Evolutionary conservation across 2,888 invertebrate species (phyloP), one percentile per base, ranked within the genome.

Genomic region (Cheilosia vernalis): DNA sequence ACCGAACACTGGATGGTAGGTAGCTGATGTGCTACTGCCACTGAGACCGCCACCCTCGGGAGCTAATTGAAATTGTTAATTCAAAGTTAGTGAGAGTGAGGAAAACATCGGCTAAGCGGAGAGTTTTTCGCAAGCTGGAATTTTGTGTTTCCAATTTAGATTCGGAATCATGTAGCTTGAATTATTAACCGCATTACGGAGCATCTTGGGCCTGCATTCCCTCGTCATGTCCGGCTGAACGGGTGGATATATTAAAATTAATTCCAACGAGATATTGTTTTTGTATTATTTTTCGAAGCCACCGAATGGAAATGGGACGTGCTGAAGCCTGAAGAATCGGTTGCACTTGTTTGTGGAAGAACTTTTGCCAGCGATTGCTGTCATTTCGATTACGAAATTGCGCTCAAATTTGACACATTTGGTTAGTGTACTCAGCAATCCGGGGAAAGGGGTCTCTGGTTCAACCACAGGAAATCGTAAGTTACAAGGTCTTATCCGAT

Each of bases 51-150:
- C 73, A 66, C 66, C 73, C 80, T 74, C 17, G 30, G 53, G 17
- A 73, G 40, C 74, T 80, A 80, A 80, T 80, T 80, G 74, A 74
- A 80, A 74, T 74, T 73, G 37, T 61, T 67, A 80, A 66, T 67
- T 10, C n/a, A 40, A 74, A 21, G 30, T 74, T 73, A 61, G 47
- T 61, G 53, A 49, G 66, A 67, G 66, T 67, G 66, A 53, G 37
- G 51, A 63, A 37, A 55, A 70, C 55, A 77, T 24, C 49, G 61
- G 63, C 53, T 77, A 37, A 55, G 44, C 51, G 33, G 24, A 44
- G 79, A 58, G 33, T 24, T 56, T 77, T 37, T 37, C 37, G 13
- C 13, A 37, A 37, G 13, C 13, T 37, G 37, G 2, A 9, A 17
- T 60, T 9, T 19, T n/a, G 6, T 15, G 10, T 21, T 24, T 40